Evolutionary conservation across 2,797 vertebrate genomes (phyloP), one percentile per base, ranked within the genome.

Genomic region (Pterois miles): DNA sequence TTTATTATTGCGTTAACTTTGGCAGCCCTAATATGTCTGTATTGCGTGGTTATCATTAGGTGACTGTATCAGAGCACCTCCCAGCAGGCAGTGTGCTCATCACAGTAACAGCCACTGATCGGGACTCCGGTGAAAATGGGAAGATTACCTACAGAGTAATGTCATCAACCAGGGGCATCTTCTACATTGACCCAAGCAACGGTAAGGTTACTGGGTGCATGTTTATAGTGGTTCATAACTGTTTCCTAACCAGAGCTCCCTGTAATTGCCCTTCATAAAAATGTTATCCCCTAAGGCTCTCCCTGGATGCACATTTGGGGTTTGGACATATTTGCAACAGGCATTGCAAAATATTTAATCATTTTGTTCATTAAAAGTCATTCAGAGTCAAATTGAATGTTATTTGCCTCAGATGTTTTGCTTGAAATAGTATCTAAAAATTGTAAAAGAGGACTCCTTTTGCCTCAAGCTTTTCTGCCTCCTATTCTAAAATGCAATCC

Each of bases 81-180:
- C 95, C 95, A 1, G 94, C 96, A 4, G 97, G 98, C 83, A 98
- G 96, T 31, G 70, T 91, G 34, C 89, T 99, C 25, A 88, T 99
- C 87, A 98, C 97, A 0, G 87, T 99, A 80, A 97, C 96, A 0
- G 98, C 98, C 50, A 97, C 96, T 0, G 98, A 99, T 86, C 86
- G 84, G 0, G 98, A 99, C 89, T 96, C 96, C 0, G 98, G 98
- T 13, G 95, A 96, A 65, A 99, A 99, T 0, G 98, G 98, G 70
- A 96, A 94, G 65, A 78, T 99, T 82, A 95, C 94, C 60, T 99
- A 99, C 88, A 93, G 81, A 81, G 94, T 99, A 38, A 87, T 90
- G 93, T 96, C 96, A 10, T 91, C 95, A 5, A 93, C 95, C 12
- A 95, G 91, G 65, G 93, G 94, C 0, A 88, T 93, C 18, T 95